phyloP scores from a whole-genome alignment of 2,888 invertebrate genomes.

The Oscheius sp. region DNA sequence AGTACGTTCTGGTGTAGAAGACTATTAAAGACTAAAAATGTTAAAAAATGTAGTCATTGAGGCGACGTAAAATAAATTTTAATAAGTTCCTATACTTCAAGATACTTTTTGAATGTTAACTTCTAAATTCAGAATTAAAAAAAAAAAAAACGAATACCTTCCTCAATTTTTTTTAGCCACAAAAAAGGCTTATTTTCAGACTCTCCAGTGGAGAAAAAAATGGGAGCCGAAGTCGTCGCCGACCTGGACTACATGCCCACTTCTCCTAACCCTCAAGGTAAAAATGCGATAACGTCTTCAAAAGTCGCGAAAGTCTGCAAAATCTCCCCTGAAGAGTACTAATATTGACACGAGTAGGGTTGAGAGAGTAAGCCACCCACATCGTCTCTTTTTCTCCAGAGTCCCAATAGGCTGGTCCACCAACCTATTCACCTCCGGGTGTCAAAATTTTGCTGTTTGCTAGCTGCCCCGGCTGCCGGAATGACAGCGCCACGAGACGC shows the following conservation, averaged over 20 bases:
- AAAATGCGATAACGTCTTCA: neutral
- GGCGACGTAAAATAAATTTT: too few relatives aligned
- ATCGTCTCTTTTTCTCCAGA: neutral
- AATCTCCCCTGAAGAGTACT: neutral
- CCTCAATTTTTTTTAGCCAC: too few relatives aligned
- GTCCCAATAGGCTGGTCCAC: constrained; percentile 20
- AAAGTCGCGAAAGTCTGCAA: neutral
- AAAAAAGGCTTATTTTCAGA: too few relatives aligned
- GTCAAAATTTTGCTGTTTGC: constrained; percentile 29
- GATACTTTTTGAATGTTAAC: too few relatives aligned
- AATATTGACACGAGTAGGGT: constrained; percentile 10
- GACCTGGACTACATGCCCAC: too few relatives aligned
- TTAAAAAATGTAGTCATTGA: too few relatives aligned
- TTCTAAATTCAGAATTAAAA: too few relatives aligned
- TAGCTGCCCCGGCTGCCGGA: constrained; percentile 23
- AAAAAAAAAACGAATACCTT: too few relatives aligned
- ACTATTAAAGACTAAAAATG: too few relatives aligned
- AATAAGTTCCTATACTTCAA: too few relatives aligned
- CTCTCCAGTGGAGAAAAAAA: constrained; percentile 3
- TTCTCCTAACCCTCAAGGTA: neutral
- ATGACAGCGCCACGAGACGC: constrained; percentile 26
- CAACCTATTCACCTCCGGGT: constrained; percentile 26
- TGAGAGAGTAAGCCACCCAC: neutral
- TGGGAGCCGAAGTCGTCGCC: constrained; percentile 9
- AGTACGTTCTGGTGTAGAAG: too few relatives aligned